Conservation (phyloP, 2,888 invertebrate genomes). For the Ctena decussata region DNA sequence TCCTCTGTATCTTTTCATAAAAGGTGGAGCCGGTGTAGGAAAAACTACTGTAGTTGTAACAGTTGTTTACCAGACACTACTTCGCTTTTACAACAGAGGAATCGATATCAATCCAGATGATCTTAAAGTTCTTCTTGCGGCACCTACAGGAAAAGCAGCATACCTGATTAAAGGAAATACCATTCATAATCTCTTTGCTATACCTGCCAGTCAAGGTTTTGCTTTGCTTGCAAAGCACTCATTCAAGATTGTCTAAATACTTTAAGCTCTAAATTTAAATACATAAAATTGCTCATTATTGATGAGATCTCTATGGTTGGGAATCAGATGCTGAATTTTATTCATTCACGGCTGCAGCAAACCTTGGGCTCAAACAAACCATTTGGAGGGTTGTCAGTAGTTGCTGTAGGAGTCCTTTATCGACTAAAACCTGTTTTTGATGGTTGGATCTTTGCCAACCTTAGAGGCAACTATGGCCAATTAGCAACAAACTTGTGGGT, state of each 20-base stretch:
- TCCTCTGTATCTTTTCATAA: neutral
- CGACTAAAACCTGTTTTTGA: slow-evolving; percentile 61
- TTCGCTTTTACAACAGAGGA: neutral
- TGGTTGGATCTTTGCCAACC: slow-evolving; percentile 41
- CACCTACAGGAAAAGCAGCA: slow-evolving; percentile 65
- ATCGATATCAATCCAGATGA: slow-evolving; percentile 26
- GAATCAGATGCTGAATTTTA: neutral
- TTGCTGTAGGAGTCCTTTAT: slow-evolving; percentile 55
- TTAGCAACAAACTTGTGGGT: slow-evolving; percentile 61
- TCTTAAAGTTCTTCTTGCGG: slow-evolving; percentile 37
- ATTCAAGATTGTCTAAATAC: slow-evolving; percentile 27
- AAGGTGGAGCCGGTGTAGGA: slow-evolving; percentile 51
- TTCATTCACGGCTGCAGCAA: slow-evolving; percentile 42
- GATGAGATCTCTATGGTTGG: slow-evolving; percentile 40
- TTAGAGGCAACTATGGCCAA: slow-evolving; percentile 2
- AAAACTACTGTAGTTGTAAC: slow-evolving; percentile 28
- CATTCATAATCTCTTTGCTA: slow-evolving; percentile 38
- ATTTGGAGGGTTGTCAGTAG: slow-evolving; percentile 43
- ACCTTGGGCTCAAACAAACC: slow-evolving; percentile 9
- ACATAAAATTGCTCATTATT: neutral
- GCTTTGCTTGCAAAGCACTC: slow-evolving; percentile 27
- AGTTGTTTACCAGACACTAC: slow-evolving; percentile 25
- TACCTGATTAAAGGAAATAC: slow-evolving; percentile 45
- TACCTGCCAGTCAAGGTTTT: slow-evolving; percentile 55
- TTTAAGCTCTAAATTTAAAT: neutral